phyloP scores from a whole-genome alignment of 1,140 invertebrate species.

The Piezodorus guildinii region DNA sequence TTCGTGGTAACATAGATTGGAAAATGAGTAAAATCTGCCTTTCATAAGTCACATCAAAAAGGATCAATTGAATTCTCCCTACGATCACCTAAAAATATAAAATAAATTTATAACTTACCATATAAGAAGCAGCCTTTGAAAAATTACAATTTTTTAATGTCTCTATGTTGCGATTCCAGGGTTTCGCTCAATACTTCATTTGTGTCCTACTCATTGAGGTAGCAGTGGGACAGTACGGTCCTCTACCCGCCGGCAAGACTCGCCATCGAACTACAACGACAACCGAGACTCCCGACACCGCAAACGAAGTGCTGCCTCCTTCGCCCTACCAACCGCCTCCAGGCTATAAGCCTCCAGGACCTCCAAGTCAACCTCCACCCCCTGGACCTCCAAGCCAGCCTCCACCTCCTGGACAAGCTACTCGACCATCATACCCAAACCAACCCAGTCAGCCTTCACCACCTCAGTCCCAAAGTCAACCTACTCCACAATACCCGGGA shows the following conservation, averaged over 20 bases:
- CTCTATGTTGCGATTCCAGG: no score
- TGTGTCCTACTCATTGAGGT: background rate
- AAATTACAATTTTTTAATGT: no score
- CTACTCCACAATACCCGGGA: background rate
- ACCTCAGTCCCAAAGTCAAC: background rate
- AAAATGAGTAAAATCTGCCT: no score
- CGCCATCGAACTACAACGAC: conserved; percentile 16
- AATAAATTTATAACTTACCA: no score
- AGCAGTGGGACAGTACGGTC: conserved; percentile 18
- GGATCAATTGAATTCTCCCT: no score
- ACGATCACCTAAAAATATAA: no score
- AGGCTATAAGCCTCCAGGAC: conserved; percentile 1
- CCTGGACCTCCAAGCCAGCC: background rate
- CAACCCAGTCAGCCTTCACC: background rate
- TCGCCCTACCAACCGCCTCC: background rate
- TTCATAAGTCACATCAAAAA: no score
- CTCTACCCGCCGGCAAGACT: conserved; percentile 7
- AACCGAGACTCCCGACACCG: conserved; percentile 6
- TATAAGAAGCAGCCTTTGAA: no score
- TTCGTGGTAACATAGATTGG: no score
- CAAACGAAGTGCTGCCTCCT: conserved; percentile 14
- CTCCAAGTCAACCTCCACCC: background rate
- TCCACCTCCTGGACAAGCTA: conserved; percentile 6
- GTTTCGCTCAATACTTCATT: no score
- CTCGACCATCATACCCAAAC: background rate